Conservation (phyloP, 1,140 invertebrate species). For the Leptinotarsa undecemlineata region DNA sequence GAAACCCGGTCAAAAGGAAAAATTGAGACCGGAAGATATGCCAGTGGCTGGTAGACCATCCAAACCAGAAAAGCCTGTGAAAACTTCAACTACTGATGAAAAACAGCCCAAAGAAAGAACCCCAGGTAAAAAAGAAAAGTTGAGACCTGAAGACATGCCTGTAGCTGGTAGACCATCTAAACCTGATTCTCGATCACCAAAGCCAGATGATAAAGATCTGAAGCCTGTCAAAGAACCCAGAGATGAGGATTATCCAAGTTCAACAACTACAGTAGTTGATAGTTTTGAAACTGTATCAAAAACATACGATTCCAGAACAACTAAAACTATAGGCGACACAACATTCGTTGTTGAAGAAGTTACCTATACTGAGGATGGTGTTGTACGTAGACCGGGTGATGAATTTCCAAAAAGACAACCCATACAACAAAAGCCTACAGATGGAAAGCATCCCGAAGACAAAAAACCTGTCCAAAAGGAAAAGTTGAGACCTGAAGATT, state of each 20-base stretch:
- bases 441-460: not conserved
- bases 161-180: constrained; percentile 19
- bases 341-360: not conserved
- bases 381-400: not conserved
- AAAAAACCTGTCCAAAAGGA: not conserved
- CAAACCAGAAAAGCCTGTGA: not conserved
- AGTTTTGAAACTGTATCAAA: not conserved
- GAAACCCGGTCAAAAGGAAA: not conserved
- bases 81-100: not conserved
- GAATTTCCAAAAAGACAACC: not conserved
- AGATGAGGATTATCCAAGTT: not conserved
- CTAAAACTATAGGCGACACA: not conserved
- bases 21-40: constrained; percentile 5
- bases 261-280: not conserved
- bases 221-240: not conserved
- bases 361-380: not conserved
- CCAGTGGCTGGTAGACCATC: constrained; percentile 6
- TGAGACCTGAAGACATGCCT: constrained; percentile 17
- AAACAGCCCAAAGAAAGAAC: constrained; percentile 35
- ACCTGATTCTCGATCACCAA: not conserved
- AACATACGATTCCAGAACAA: not conserved
- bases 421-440: not conserved
- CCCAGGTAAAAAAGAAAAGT: constrained; percentile 55
- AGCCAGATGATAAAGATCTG: constrained; percentile 1
- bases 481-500: constrained; percentile 3